Evolutionary conservation across 2,888 invertebrate species (phyloP), one percentile per base, ranked within the genome.

Genomic region (Euzetes globulus): DNA sequence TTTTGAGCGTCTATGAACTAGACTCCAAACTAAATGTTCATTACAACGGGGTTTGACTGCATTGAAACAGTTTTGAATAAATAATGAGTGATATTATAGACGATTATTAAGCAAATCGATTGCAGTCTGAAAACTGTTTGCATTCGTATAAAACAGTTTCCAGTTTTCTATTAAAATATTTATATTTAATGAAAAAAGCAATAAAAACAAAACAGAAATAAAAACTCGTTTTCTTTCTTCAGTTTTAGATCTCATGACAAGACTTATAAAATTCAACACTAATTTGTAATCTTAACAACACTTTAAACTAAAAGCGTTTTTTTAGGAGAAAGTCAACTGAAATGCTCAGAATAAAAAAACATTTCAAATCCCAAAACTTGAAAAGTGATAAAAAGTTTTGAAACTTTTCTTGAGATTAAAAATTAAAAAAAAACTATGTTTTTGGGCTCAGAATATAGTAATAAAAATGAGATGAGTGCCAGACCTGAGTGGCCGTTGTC

Each of bases 401-500:
- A 52, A 52, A 19, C 22, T 52, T 7, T 52, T 19, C 15, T 52
- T 19, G 52, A n/a, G 52, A 22, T 52, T n/a, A n/a, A 52, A n/a
- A 52, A n/a, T n/a, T 52, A 13, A 19, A 19, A 22, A n/a, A 52
- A 19, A 52, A 52, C n/a, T 52, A 22, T 52, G 52, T 41, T 41
- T 41, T 52, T 19, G 9, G 22, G 22, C 52, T n/a, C n/a, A 19
- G 9, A 52, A 52, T 52, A 2, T n/a, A 52, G 22, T 19, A 52
- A 52, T 52, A 19, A 41, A 41, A 41, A 9, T 41, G 6, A 41
- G 13, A 41, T 41, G 11, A 41, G 11, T 4, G 4, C 22, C 45
- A 70, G 47, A 70, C 70, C 70, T 70, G 70, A 47, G 70, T 70
- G 45, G 70, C 45, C 19, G 70, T 70, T 27, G 70, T 70, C 27